Conservation (phyloP, 2,797 vertebrate genomes). For the Pelobates cultripes region DNA sequence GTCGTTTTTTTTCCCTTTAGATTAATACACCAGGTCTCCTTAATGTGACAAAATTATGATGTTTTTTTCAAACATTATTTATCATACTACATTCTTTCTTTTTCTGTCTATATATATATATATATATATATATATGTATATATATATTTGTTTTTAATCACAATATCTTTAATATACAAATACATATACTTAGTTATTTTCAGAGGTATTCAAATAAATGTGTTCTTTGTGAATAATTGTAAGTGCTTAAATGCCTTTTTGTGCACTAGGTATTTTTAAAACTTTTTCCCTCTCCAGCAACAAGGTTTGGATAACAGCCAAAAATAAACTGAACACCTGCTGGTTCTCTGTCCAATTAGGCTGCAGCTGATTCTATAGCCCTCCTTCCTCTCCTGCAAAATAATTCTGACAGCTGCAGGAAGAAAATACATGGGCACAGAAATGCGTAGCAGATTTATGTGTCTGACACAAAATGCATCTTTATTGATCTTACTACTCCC, state of each 20-base stretch:
- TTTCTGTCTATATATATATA: no score
- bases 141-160: no score
- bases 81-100: no score
- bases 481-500: no score
- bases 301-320: constrained; percentile 63
- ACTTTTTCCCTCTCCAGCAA: constrained; percentile 66
- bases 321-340: constrained; percentile 67
- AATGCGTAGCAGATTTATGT: background rate
- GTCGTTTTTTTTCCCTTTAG: no score
- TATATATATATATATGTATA: no score
- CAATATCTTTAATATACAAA: no score
- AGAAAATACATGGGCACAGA: background rate
- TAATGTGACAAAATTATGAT: no score
- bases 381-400: constrained; percentile 62
- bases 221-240: constrained; percentile 13
- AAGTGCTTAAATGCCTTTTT: constrained; percentile 2
- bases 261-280: constrained; percentile 32
- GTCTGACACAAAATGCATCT: background rate
- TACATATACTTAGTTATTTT: background rate
- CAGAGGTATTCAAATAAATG: background rate
- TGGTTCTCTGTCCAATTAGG: constrained; percentile 70
- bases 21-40: no score
- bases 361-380: constrained; percentile 67
- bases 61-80: no score
- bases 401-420: constrained; percentile 39